A percentile compares a stretch with the other conserved stretches of the same genome.
Evolutionary conservation across 2,797 vertebrate genomes (phyloP).

Genomic region (Erethizon dorsatum): DNA sequence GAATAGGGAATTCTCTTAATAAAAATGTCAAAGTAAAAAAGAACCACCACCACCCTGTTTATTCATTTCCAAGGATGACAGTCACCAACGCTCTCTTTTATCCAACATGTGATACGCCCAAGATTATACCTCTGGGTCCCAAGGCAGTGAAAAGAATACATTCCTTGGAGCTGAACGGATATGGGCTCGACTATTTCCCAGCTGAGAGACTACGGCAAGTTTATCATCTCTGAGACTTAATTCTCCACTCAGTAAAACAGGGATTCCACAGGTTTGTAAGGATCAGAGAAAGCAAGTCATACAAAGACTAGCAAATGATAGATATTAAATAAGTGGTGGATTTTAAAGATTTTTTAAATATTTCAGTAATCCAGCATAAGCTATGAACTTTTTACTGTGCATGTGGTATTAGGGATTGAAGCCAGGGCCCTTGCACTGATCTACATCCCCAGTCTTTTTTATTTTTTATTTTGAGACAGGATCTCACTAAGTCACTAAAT

Average conservation of each 20-base stretch:
- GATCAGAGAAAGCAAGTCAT: conserved; percentile 33
- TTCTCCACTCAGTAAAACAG: background rate
- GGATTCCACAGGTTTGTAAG: background rate
- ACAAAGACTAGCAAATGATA: background rate
- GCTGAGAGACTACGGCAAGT: background rate
- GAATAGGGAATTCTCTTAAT: conserved; percentile 71
- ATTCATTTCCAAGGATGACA: conserved; percentile 47
- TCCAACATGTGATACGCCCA: background rate
- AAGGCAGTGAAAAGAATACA: background rate
- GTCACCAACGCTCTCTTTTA: background rate
- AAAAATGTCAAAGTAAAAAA: conserved; percentile 63
- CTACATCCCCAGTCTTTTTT: background rate
- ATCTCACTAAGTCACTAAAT: background rate
- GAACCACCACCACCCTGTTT: background rate
- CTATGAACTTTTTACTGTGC: background rate
- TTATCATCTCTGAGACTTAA: background rate
- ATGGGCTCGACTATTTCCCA: background rate
- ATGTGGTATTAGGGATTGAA: background rate
- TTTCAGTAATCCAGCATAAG: conserved; percentile 28
- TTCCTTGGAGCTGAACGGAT: background rate
- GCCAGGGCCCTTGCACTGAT: background rate
- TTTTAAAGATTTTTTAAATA: background rate
- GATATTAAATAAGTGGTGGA: background rate
- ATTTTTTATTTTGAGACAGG: background rate
- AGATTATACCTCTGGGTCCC: conserved; percentile 6